Evolutionary conservation across 2,113 vertebrate genomes (phyloP), one percentile per base, ranked within the genome.

Genomic region (Sylvietta virens): DNA sequence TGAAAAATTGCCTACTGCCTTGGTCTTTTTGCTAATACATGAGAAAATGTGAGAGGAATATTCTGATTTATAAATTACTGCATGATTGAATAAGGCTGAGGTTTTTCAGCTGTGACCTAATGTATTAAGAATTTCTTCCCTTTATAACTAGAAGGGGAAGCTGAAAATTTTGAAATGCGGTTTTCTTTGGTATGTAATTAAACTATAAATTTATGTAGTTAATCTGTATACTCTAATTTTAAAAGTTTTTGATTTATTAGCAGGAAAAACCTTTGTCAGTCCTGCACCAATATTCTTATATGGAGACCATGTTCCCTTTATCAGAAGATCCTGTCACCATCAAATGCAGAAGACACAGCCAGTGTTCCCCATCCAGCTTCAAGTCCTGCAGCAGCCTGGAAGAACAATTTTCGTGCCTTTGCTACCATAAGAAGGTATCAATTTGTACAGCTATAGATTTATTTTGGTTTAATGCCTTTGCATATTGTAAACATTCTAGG

Each of bases 261-360:
- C 31, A 57, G 31, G 40, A 82, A 56, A 57, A 76, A 8, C 50
- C n/a, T 78, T 19, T 23, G 30, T 35, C 37, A 31, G 37, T 54
- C n/a, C 37, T 44, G 30, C 48, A 72, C 15, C 47, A 54, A 18
- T 47, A 80, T 50, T 78, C 47, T 30, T 3, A 18, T 5, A 22
- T 1, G 6, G 40, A 20, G 12, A 51, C 44, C 0, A 0, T 2
- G 15, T 19, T 31, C 21, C 44, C 33, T 44, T 54, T 4, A n/a
- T 20, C 48, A 56, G 44, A 45, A 53, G 44, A 72, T 62, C 31
- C 40, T 67, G 31, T 31, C 28, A 6, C 45, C 7, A 23, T 42
- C 11, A 12, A 31, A 16, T 16, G 50, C 40, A 39, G 12, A 19
- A 44, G 51, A 50, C 35, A 31, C 11, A 66, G 62, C 9, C 26